Base-by-base conservation (phyloP, 2,797 vertebrate genomes). In the Capromys pilorides region DNA sequence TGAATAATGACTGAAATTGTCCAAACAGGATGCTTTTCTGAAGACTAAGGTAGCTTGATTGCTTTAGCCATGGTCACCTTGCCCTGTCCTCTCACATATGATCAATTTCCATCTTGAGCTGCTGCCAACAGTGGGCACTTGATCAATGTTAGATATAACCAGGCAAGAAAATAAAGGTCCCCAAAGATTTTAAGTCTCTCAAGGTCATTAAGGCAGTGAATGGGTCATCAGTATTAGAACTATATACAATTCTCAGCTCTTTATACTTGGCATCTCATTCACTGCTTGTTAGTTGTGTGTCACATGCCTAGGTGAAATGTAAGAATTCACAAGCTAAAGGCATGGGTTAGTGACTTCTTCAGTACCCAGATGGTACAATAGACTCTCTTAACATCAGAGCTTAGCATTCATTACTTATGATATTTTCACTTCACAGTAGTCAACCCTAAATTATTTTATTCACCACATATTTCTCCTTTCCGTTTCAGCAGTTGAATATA, bases 361-460 rank as follows among this genome's bases (percentile, higher is more conserved):
- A 62, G 84, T 28, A 92, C 33, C 39, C 24, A 14, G 6, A 91
- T 66, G 1, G 31, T 81, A 18, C 62, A 84, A 11, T 45, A 61
- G 16, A 49, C 11, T 81, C 36, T 96, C 24, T 26, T 85, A 19
- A 12, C 62, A 8, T 26, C 41, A 24, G 16, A 13, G 6, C 9
- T 85, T 57, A 73, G 26, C 19, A 39, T 92, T 88, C 57, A 54
- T 92, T 85, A 95, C 73, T 57, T 69, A 28, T 89, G 71, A 91
- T 19, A 36, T 88, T 91, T 79, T 39, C 59, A 49, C 41, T 73
- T 73, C 69, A 92, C 33, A 71, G 16, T 75, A 87, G 18, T 71
- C 26, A 86, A 75, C 11, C 11, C 79, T 26, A 86, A 94, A 93
- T 96, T 93, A n/a, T 94, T 93, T 87, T 36, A 86, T 73, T 88